Base-by-base conservation (phyloP, 2,113 vertebrate genomes). In the Uropsilus gracilis region DNA sequence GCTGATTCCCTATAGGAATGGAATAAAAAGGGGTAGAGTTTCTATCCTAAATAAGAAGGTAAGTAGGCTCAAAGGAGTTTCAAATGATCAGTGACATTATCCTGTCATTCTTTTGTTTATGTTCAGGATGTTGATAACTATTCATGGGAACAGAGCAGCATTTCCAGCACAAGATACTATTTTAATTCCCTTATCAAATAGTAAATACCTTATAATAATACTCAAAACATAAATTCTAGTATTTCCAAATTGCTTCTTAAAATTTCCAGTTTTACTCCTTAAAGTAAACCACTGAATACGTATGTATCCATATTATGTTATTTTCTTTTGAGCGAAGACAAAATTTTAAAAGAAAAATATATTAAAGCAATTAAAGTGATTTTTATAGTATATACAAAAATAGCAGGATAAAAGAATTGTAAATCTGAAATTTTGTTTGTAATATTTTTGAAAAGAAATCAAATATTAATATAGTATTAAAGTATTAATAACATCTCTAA, bases 141-240 rank as follows among this genome's bases (percentile, higher is more conserved):
- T 34, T 89, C 1, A 5, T 0, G 17, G n/a, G 37, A 90, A 75
- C 24, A 89, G 48, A 71, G 28, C 2, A 91, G n/a, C 46, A 6
- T 2, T 94, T 90, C 5, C 0, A 89, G 44, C 16, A 13, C 44
- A 75, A 87, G 39, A 20, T 75, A 18, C 1, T 48, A 17, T 61
- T 96, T 95, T 77, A 81, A 32, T 95, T 26, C 22, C 78, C 8
- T 42, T 87, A 46, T 8, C 24, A 92, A 85, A 63, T 24, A 44
- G 37, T 55, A 55, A 84, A 57, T 20, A 84, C 46, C 5, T 66
- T 72, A 71, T 63, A 72, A 37, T 89, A 55, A 75, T 83, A 95
- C 22, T 91, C 5, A 44, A 50, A 92, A 57, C 8, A 46, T 72
- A 42, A 61, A 86, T 87, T 71, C 34, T 86, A 37, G 7, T 24